phyloP scores from a whole-genome alignment of 2,888 invertebrate genomes.

The Tetragonula carbonaria region DNA sequence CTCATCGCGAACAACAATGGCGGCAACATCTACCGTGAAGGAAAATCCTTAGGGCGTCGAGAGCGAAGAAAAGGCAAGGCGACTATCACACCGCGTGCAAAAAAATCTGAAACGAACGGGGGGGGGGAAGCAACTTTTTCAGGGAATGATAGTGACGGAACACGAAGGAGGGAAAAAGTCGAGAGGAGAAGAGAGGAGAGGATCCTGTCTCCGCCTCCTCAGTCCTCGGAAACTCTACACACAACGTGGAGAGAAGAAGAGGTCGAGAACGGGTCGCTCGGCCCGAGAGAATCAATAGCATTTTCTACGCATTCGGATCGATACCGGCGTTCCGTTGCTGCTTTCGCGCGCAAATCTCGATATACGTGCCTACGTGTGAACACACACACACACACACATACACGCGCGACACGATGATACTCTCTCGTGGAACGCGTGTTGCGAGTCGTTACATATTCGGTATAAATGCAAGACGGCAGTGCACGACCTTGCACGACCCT shows the following conservation, averaged over 20 bases:
- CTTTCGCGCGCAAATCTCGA: slow-evolving; percentile 68
- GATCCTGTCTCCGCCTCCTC: slow-evolving; percentile 48
- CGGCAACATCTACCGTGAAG: not conserved
- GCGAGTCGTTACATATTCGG: slow-evolving; percentile 44
- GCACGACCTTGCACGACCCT: slow-evolving; percentile 75
- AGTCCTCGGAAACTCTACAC: slow-evolving; percentile 56
- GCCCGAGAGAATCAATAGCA: slow-evolving; percentile 75
- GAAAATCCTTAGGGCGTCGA: not conserved
- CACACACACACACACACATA: not conserved
- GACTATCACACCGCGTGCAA: slow-evolving; percentile 14
- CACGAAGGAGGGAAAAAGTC: slow-evolving; percentile 11
- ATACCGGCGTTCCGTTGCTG: slow-evolving; percentile 71
- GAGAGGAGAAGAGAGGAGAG: slow-evolving; percentile 27
- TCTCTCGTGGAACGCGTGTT: not conserved
- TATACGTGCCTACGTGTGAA: not conserved
- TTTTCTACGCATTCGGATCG: slow-evolving; percentile 79
- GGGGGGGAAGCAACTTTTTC: slow-evolving; percentile 4
- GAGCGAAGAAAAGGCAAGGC: not conserved
- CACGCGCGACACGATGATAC: not conserved
- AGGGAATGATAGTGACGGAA: not conserved
- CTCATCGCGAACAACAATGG: no score
- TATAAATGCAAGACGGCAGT: slow-evolving; percentile 62
- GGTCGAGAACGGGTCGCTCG: slow-evolving; percentile 63
- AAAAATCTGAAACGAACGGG: not conserved
- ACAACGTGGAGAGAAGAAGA: slow-evolving; percentile 59